phyloP scores from a whole-genome alignment of 2,113 vertebrate genomes.

The Bufo bufo region DNA sequence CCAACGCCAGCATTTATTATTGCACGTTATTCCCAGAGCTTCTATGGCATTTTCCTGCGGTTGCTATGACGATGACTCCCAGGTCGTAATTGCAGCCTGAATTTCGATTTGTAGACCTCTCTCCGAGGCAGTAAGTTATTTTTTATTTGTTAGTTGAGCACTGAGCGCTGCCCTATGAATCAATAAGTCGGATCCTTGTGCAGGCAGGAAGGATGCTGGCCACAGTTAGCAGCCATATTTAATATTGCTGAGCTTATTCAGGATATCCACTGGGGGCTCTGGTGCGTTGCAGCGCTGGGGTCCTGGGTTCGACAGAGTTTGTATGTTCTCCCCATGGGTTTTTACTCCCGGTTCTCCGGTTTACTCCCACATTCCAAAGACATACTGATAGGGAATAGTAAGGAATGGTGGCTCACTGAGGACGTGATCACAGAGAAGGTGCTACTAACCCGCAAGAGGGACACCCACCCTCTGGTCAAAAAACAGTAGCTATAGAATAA shows the following conservation, averaged over 20 bases:
- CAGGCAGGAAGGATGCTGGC: neutral
- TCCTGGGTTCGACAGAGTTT: no score
- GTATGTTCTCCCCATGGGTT: no score
- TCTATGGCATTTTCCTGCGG: neutral
- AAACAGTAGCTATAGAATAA: no score
- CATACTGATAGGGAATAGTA: no score
- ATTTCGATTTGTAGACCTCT: conserved; percentile 23
- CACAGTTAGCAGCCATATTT: neutral
- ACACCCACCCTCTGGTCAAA: no score
- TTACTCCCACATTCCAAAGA: no score
- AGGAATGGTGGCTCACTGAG: no score
- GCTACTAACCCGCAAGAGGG: no score
- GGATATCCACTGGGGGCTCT: neutral
- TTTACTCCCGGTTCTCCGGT: no score
- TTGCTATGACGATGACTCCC: neutral
- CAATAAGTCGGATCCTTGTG: neutral
- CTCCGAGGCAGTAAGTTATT: neutral
- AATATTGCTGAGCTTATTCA: neutral
- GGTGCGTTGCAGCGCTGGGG: no score
- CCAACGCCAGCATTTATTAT: neutral
- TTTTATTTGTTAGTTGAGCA: conserved; percentile 1
- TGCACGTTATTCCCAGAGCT: neutral
- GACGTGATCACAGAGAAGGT: no score
- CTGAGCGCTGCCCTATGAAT: neutral
- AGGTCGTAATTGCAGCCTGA: conserved; percentile 13